phyloP scores from a whole-genome alignment of 2,113 vertebrate species.

The Merops nubicus region DNA sequence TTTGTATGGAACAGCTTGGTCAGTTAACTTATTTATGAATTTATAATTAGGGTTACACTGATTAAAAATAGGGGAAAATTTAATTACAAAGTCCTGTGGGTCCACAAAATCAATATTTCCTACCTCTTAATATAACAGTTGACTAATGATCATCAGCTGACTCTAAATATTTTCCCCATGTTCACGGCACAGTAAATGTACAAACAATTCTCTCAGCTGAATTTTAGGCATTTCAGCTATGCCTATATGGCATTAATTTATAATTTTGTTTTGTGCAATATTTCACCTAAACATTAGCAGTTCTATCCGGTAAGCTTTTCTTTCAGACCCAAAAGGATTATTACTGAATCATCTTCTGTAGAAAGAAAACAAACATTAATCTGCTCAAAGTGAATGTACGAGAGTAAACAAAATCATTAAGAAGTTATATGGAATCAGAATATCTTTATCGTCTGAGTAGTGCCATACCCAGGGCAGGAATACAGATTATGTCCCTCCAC shows the following conservation, averaged over 20 bases:
- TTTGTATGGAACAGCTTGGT: not conserved
- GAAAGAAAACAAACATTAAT: constrained; percentile 40
- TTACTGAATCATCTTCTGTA: constrained; percentile 5
- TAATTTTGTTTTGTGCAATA: not conserved
- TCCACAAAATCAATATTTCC: not conserved
- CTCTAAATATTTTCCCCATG: not conserved
- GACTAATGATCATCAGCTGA: constrained; percentile 21
- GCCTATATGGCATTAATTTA: not conserved
- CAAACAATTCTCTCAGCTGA: not conserved
- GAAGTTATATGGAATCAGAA: not conserved
- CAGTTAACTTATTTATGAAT: not conserved
- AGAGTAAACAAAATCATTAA: constrained; percentile 41
- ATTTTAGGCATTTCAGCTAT: not conserved
- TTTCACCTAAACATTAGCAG: constrained; percentile 30
- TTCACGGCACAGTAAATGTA: not conserved
- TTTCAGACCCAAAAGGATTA: not conserved
- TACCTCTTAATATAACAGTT: not conserved
- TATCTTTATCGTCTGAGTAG: not conserved
- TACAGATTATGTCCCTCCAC: not conserved
- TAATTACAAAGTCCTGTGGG: not conserved
- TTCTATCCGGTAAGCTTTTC: not conserved
- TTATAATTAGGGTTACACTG: constrained; percentile 18
- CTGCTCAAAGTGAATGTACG: not conserved
- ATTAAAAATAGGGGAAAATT: constrained; percentile 31
- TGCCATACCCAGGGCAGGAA: not conserved